Percentiles rank a stretch among this genome's conserved stretches.
Conservation (phyloP, 2,113 vertebrate species). For the Macrotus californicus region DNA sequence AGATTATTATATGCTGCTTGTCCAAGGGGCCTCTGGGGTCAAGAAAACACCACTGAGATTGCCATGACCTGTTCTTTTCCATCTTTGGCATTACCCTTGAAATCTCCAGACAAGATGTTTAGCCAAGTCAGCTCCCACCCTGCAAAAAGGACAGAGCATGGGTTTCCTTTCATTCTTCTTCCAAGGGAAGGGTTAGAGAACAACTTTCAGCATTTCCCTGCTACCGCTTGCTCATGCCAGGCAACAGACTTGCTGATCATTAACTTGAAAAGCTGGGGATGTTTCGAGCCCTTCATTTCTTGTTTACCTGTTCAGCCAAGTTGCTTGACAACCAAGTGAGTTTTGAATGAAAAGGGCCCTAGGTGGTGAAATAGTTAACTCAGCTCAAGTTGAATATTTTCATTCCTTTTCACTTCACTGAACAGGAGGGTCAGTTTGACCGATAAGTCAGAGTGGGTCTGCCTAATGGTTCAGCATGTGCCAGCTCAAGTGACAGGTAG, state of each 20-base stretch:
- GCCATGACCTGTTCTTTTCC: conserved; percentile 19
- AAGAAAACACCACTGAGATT: conserved; percentile 24
- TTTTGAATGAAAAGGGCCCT: conserved; percentile 45
- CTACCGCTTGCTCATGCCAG: background rate
- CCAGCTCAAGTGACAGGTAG: background rate
- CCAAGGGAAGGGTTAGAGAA: conserved; percentile 43
- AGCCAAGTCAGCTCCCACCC: background rate
- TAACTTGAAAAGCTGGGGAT: conserved; percentile 46
- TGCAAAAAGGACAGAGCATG: background rate
- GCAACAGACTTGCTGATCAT: conserved; percentile 40
- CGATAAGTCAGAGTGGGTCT: background rate
- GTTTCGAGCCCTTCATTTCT: conserved; percentile 14
- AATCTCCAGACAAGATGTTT: background rate
- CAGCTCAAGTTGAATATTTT: conserved; percentile 1
- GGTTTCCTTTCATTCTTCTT: conserved; percentile 49
- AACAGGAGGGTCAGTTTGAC: background rate
- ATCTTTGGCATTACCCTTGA: conserved; percentile 29
- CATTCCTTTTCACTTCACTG: conserved; percentile 14
- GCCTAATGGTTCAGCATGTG: background rate
- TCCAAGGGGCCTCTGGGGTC: background rate
- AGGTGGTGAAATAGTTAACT: conserved; percentile 30
- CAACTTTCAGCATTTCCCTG: conserved; percentile 9
- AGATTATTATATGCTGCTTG: conserved; percentile 55
- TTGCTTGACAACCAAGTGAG: conserved; percentile 17
- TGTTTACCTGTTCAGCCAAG: conserved; percentile 31